Evolutionary conservation across 2,113 vertebrate genomes (phyloP), one percentile per base, ranked within the genome.

Genomic region (Microcebus ravelobensis): DNA sequence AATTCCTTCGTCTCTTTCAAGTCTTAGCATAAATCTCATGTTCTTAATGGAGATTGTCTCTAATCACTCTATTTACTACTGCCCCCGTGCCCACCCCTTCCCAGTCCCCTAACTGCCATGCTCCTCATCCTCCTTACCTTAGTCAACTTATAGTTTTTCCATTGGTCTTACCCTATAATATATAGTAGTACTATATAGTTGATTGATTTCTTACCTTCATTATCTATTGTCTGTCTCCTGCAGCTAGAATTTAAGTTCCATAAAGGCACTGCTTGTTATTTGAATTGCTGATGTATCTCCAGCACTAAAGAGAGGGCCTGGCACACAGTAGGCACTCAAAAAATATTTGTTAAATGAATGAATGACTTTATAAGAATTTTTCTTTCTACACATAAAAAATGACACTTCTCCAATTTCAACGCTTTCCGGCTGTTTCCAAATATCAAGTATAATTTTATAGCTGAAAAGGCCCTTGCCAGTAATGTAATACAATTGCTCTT

Each of bases 301-400:
- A 87, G 23, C 7, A 36, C 42, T 52, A 81, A 87, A 29, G 57
- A 91, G 27, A 87, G 29, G 52, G 20, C 63, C 48, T 85, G 25
- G 25, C 25, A 83, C 10, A 52, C 4, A 86, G 10, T n/a, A 83
- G 36, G 31, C 11, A 50, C 31, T 91, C 17, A 94, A 77, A 90
- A 88, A 29, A 21, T 34, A 36, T 85, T 93, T 82, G 27, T 73
- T 87, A 68, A 95, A 59, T 92, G 61, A 94, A 76, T 55, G 45
- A 85, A 73, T 85, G 34, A 61, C 55, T 93, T 93, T 23, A 36
- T 70, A 79, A 95, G 39, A 70, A 82, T 96, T 82, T 88, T 34
- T 90, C 55, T 92, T 93, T 95, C 55, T 94, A 88, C 92, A 68
- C 36, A 57, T 52, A 73, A 57, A 71, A 77, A 93, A 68, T 31